Evolutionary conservation across 2,113 vertebrate genomes (phyloP).

Genomic region (Ptychochromis oligacanthus): DNA sequence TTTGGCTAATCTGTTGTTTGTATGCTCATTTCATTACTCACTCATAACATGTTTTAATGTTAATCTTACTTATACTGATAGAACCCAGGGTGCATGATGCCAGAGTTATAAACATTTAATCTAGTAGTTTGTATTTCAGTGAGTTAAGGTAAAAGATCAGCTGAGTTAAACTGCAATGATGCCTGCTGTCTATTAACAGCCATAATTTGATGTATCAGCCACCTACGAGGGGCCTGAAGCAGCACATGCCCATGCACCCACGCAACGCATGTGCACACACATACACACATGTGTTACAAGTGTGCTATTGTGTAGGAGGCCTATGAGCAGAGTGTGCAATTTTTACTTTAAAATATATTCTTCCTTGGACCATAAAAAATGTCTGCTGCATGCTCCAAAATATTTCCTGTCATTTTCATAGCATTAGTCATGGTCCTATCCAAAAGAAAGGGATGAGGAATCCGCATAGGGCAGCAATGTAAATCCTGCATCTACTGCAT

Average conservation of each 20-base stretch:
- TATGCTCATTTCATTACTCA: background rate
- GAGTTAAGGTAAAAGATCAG: constrained; percentile 1
- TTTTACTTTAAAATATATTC: constrained; percentile 62
- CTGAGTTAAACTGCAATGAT: constrained; percentile 47
- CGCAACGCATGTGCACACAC: constrained; percentile 44
- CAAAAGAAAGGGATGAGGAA: constrained; percentile 37
- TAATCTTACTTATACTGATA: background rate
- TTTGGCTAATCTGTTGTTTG: background rate
- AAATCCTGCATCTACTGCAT: constrained; percentile 34
- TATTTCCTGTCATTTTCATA: constrained; percentile 55
- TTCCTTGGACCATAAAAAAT: constrained; percentile 61
- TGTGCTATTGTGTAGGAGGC: constrained; percentile 59
- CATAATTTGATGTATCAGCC: constrained; percentile 66
- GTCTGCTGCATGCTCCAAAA: constrained; percentile 53
- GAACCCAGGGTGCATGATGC: background rate
- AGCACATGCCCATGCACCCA: constrained; percentile 38
- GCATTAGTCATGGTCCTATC: constrained; percentile 55
- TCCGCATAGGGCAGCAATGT: constrained; percentile 29
- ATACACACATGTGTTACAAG: constrained; percentile 48
- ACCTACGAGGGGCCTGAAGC: constrained; percentile 49
- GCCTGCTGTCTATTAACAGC: constrained; percentile 49
- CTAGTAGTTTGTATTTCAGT: background rate
- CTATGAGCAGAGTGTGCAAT: constrained; percentile 49
- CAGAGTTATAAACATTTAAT: background rate
- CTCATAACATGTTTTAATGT: background rate